These are phyloP conservation scores for Cylloceria caligata DNA, from an alignment of 2,888 invertebrate species.

Conservation along the genomic window DNA sequence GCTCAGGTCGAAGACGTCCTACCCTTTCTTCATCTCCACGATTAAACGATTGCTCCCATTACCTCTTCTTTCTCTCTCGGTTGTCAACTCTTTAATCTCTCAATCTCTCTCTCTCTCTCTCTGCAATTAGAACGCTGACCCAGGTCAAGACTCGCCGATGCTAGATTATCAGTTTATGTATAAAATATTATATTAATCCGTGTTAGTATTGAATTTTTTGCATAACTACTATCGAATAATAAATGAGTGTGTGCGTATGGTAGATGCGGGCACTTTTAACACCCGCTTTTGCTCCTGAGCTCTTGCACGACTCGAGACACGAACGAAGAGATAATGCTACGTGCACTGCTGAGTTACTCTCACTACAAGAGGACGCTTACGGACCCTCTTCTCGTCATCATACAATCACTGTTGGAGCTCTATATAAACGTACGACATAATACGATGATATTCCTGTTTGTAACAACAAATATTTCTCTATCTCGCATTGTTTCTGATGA, in stretches of 20 bases:
- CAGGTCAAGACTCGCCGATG: background rate
- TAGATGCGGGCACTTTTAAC: constrained; percentile 7
- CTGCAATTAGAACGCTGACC: constrained; percentile 41
- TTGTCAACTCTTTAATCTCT: background rate
- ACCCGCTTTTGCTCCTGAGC: background rate
- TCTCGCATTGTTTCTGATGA: background rate
- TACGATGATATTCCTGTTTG: background rate
- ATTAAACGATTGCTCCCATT: background rate
- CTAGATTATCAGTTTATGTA: no score
- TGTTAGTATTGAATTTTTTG: background rate
- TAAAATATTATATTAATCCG: constrained; percentile 22
- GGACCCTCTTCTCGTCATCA: constrained; percentile 39
- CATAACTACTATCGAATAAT: background rate
- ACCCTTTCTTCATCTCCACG: background rate
- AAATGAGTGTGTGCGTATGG: background rate
- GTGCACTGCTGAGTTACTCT: background rate
- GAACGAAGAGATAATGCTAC: constrained; percentile 5
- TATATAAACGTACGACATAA: background rate
- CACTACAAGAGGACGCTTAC: constrained; percentile 8
- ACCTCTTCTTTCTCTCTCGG: constrained; percentile 25
- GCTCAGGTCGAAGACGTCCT: background rate
- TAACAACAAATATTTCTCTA: background rate
- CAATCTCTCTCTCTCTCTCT: background rate
- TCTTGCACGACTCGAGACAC: constrained; percentile 20
- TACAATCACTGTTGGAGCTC: constrained; percentile 10